Evolutionary conservation across 1,140 invertebrate genomes (phyloP), one percentile per base, ranked within the genome.

Genomic region (Tribolium castaneum): DNA sequence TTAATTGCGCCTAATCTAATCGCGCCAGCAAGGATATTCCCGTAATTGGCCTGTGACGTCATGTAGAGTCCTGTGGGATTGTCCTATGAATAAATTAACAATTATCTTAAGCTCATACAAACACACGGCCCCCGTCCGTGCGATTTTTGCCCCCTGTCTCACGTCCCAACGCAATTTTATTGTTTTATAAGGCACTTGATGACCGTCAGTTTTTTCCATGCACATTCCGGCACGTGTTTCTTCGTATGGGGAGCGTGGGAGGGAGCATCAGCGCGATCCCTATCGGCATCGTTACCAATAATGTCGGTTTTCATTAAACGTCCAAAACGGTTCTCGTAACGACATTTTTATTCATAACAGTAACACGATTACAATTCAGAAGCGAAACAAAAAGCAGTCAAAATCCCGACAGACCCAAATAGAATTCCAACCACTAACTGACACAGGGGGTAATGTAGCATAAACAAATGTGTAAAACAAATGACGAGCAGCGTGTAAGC

Each of bases 11-110:
- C 72, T 80, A 82, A 80, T 80, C 81, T 82, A 82, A 82, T 82
- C 81, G 79, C 62, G 70, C 77, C 25, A 70, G 79, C 74, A 82
- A 82, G 81, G 81, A 82, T 80, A 80, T 79, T 79, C 77, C 49
- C 72, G 77, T 80, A 82, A 82, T 82, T 80, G 80, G 80, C 25
- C 78, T 49, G 78, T 81, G 76, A 81, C 81, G 77, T 82, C 79
- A 80, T 80, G 39, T 73, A 70, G 10, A 66, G 66, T 80, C 81
- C 81, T 78, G 75, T 30, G 79, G 81, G 79, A 82, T 78, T 80
- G 75, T 77, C 75, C 79, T 78, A 82, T 82, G 81, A 82, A 82
- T 82, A 82, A 82, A 82, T 82, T 82, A 78, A 82, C 81, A 82
- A 82, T 82, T 82, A 82, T 82, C 81, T 82, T 82, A 82, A 82